A percentile compares a stretch with the other conserved stretches of the same genome.
Conservation (phyloP, 92 coral and sea anemone genomes). For the Bergia sp. region DNA sequence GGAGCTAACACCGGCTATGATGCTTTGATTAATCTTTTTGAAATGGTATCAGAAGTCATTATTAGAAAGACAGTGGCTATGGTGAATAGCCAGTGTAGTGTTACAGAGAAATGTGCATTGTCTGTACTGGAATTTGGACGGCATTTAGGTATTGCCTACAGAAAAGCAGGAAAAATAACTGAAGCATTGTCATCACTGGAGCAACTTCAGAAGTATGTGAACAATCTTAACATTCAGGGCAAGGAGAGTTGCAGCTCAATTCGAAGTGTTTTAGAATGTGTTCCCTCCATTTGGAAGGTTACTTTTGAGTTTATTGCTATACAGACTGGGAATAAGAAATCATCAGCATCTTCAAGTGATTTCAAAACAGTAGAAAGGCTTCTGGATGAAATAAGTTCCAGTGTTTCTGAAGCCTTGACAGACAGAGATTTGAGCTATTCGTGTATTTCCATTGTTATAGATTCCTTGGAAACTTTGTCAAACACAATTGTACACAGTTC, state of each 20-base stretch:
- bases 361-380: slow-evolving; percentile 41
- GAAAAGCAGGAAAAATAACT: slow-evolving; percentile 47
- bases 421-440: slow-evolving; percentile 16
- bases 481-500: slow-evolving; percentile 14
- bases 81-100: background rate
- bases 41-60: slow-evolving; percentile 46
- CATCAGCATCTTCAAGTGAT: background rate
- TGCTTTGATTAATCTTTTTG: slow-evolving; percentile 49
- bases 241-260: slow-evolving; percentile 40
- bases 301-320: slow-evolving; percentile 26
- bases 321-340: slow-evolving; percentile 14
- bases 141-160: slow-evolving; percentile 66
- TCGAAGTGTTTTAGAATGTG: slow-evolving; percentile 43
- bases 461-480: slow-evolving; percentile 29
- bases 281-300: slow-evolving; percentile 43
- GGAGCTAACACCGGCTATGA: slow-evolving; percentile 45
- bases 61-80: slow-evolving; percentile 25
- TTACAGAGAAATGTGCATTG: slow-evolving; percentile 29
- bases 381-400: slow-evolving; percentile 40
- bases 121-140: slow-evolving; percentile 73
- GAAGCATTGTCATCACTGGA: slow-evolving; percentile 60
- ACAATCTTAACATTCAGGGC: slow-evolving; percentile 24
- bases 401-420: slow-evolving; percentile 4
- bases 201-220: slow-evolving; percentile 50
- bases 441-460: slow-evolving; percentile 24